These are phyloP conservation scores for Oreochromis aureus DNA, from an alignment of 2,113 vertebrate genomes.

Conservation along the genomic window DNA sequence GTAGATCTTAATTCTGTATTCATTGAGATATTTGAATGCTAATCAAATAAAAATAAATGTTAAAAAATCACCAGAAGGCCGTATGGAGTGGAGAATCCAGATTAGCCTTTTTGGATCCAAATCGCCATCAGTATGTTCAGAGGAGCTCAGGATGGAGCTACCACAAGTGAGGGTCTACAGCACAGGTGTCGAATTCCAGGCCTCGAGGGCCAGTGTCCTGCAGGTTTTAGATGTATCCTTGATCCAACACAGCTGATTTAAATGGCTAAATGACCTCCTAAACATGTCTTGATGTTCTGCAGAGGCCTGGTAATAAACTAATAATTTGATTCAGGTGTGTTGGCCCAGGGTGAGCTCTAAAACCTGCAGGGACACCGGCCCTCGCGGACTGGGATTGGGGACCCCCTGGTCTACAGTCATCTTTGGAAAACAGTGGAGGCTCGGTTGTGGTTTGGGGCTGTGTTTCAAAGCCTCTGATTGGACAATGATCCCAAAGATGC, in stretches of 20 bases:
- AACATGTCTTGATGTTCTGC: too few species aligned
- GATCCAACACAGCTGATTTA: too few species aligned
- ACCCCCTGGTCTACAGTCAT: neutral
- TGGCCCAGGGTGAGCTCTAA: too few species aligned
- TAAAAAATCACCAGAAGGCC: neutral
- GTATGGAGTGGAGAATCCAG: neutral
- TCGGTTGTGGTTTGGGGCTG: neutral
- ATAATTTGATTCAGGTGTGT: too few species aligned
- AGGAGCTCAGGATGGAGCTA: neutral
- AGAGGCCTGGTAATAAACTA: too few species aligned
- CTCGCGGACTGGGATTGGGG: too few species aligned
- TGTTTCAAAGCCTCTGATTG: neutral
- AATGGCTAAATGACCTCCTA: too few species aligned
- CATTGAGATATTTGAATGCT: neutral
- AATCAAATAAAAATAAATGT: neutral
- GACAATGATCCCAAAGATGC: neutral
- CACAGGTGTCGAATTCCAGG: too few species aligned
- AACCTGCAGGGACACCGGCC: too few species aligned
- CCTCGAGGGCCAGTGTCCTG: too few species aligned
- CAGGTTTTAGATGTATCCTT: too few species aligned
- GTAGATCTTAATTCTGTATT: neutral
- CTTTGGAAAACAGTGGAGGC: neutral
- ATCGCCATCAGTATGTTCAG: neutral
- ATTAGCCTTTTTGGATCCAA: neutral
- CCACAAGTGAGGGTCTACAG: neutral